Conservation (phyloP, 1,140 invertebrate genomes). For the Drosophila neocordata region DNA sequence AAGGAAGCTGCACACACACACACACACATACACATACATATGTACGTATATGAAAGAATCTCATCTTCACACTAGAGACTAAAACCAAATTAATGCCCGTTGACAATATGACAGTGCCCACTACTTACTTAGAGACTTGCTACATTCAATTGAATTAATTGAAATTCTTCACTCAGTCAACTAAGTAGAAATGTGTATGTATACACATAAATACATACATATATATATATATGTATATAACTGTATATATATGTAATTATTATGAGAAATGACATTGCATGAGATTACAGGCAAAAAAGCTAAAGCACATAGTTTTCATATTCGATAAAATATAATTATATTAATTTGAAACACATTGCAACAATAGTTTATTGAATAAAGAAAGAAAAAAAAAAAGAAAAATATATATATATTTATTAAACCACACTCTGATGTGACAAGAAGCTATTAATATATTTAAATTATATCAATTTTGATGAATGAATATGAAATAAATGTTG, state of each 20-base stretch:
- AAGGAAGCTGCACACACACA: conserved; percentile 64
- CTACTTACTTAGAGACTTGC: conserved; percentile 38
- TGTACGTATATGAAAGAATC: conserved; percentile 40
- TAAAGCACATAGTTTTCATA: no score
- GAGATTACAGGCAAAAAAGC: no score
- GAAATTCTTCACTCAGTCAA: conserved; percentile 71
- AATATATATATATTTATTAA: neutral
- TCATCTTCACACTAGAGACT: conserved; percentile 57
- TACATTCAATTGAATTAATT: conserved; percentile 77
- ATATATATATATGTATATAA: conserved; percentile 3
- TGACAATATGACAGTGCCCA: conserved; percentile 26
- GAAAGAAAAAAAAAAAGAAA: neutral
- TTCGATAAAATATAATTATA: no score
- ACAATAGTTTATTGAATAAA: conserved; percentile 3
- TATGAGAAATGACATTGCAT: neutral
- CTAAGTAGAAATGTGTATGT: conserved; percentile 49
- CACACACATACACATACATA: conserved; percentile 3
- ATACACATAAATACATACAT: conserved; percentile 7
- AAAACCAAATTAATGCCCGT: conserved; percentile 44
- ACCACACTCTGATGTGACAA: conserved; percentile 3
- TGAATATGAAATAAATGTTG: neutral
- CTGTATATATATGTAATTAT: neutral
- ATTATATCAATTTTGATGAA: conserved; percentile 8
- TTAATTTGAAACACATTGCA: conserved; percentile 4
- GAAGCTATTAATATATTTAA: neutral